Evolutionary conservation across 2,113 vertebrate species (phyloP), one percentile per base, ranked within the genome.

Genomic region (Ailuropoda melanoleuca): DNA sequence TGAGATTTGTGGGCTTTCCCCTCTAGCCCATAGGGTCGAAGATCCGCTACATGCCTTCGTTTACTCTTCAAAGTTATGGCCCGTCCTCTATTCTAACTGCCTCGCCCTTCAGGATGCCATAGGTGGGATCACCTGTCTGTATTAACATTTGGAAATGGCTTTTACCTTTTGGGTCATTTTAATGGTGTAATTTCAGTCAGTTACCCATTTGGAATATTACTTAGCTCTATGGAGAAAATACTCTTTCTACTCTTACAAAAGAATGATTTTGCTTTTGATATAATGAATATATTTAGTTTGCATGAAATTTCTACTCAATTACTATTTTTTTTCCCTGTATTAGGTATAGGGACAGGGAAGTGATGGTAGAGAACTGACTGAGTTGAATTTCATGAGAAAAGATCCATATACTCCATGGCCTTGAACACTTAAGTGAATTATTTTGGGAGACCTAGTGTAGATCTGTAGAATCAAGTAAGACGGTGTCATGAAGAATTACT

Each of bases 121-220:
- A 85, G 80, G 87, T 66, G 13, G 70, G 92, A 60, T 85, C 80
- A 46, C 56, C 72, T 97, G 95, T 97, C 89, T 60, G 3, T 68
- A 96, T 97, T 96, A 97, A 96, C 96, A 97, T 95, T 98, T 97
- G 90, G 70, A 97, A 97, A 88, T 85, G 93, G 48, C 81, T 96
- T 97, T 96, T 96, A 95, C 50, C 53, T 92, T 96, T 90, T 7
- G 39, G 96, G 90, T 95, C 84, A 97, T 80, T 96, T 96, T 93
- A 77, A 96, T n/a, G 50, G 34, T 88, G 19, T 96, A 58, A 78
- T 92, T 86, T 88, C 58, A 88, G 23, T 82, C 53, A 88, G 62
- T 82, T 86, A 70, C 21, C 9, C 77, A 74, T 88, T 93, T 97
- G 68, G 80, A 97, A 92, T 85, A 72, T 37, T 83, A 62, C 37